Evolutionary conservation across 2,888 invertebrate genomes (phyloP).

Genomic region (Chymomyza fuscimana): DNA sequence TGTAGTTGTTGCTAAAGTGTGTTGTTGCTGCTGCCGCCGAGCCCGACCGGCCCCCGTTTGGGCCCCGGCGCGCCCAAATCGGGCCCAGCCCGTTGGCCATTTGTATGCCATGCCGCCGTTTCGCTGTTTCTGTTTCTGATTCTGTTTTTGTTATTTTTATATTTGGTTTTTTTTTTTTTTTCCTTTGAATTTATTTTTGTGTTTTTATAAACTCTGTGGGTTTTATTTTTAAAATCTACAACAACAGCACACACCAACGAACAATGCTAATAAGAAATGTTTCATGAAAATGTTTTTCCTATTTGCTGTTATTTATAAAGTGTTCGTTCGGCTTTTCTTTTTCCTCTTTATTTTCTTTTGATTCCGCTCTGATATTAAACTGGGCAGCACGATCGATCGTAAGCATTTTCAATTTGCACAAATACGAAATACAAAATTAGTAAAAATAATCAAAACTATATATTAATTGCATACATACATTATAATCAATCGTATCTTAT

Average conservation of each 20-base stretch:
- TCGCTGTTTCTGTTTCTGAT: conserved; percentile 8
- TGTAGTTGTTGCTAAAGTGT: conserved; percentile 12
- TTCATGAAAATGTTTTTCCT: conserved; percentile 37
- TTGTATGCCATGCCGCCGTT: neutral
- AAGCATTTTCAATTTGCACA: neutral
- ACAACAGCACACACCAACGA: conserved; percentile 9
- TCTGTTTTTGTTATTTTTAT: conserved; percentile 18
- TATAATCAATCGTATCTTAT: neutral
- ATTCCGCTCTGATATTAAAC: neutral
- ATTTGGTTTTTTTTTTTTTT: conserved; percentile 35
- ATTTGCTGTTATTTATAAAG: conserved; percentile 7
- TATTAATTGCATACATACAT: neutral
- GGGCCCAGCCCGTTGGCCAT: conserved; percentile 5
- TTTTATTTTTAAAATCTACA: conserved; percentile 65
- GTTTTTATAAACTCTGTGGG: conserved; percentile 70
- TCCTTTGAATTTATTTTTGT: conserved; percentile 73
- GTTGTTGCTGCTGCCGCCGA: conserved; percentile 1
- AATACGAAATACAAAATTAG: neutral
- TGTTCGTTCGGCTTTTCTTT: neutral
- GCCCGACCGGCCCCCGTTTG: conserved; percentile 3
- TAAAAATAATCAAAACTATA: neutral
- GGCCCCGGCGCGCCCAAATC: neutral
- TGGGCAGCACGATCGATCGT: neutral
- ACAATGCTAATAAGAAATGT: conserved; percentile 25
- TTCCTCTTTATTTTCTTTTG: neutral